Conservation (phyloP, 2,797 vertebrate genomes). For the Hippopotamyrus pictus region DNA sequence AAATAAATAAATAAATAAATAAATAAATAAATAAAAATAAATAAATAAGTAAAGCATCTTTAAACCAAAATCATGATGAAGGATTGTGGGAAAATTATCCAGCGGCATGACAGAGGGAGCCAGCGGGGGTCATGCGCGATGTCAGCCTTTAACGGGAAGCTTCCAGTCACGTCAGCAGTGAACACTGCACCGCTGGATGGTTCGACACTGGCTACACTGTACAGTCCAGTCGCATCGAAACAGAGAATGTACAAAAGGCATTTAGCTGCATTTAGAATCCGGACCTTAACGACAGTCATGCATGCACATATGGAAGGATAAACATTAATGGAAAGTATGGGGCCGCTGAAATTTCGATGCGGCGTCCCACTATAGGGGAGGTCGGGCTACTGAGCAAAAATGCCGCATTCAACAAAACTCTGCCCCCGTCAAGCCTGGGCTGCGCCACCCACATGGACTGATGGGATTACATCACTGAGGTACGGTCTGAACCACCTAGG, state of each 20-base stretch:
- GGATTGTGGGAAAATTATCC: not conserved
- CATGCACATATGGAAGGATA: not conserved
- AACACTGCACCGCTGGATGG: not conserved
- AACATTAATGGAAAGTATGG: not conserved
- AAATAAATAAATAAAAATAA: not conserved
- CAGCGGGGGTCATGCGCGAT: not conserved
- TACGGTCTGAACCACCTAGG: slow-evolving; percentile 3
- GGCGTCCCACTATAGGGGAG: not conserved
- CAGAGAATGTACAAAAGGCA: not conserved
- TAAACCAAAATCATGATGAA: not conserved
- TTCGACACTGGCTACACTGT: not conserved
- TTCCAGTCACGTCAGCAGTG: not conserved
- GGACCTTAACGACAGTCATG: not conserved
- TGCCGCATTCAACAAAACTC: not conserved
- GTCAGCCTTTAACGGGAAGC: not conserved
- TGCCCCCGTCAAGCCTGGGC: not conserved
- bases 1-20: not conserved
- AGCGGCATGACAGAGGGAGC: not conserved
- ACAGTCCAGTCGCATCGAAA: not conserved
- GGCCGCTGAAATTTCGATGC: not conserved
- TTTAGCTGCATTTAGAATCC: not conserved
- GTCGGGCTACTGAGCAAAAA: not conserved
- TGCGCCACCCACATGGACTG: not conserved
- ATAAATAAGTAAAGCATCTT: not conserved
- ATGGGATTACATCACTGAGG: slow-evolving; percentile 13